Evolutionary conservation across 2,888 invertebrate species (phyloP).

Genomic region (Drosophila histrio): DNA sequence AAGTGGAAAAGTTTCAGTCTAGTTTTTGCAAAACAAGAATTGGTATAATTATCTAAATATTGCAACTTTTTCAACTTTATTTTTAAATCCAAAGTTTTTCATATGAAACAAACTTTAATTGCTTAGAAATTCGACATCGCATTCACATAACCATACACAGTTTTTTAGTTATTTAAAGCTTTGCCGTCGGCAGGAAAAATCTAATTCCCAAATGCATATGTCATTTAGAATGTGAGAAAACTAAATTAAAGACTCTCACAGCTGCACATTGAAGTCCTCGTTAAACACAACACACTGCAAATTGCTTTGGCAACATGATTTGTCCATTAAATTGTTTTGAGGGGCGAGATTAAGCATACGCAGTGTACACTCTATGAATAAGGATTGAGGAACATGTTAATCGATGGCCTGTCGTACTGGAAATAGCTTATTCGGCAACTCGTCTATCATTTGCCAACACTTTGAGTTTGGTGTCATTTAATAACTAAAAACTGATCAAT

Average conservation of each 20-base stretch:
- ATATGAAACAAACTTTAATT: neutral
- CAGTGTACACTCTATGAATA: neutral
- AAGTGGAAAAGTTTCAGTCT: neutral
- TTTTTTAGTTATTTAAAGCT: neutral
- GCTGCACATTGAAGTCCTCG: neutral
- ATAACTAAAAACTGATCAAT: slow-evolving; percentile 53
- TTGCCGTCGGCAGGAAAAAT: neutral
- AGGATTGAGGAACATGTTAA: neutral
- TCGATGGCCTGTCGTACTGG: neutral
- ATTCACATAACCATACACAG: neutral
- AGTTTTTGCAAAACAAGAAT: too few species aligned
- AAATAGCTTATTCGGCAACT: slow-evolving; percentile 9
- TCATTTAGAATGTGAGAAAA: neutral
- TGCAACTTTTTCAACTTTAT: neutral
- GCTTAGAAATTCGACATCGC: neutral
- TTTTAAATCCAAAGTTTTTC: neutral
- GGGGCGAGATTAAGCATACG: slow-evolving; percentile 3
- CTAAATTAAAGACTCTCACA: neutral
- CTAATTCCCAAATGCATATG: neutral
- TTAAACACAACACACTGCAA: neutral
- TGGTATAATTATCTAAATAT: neutral
- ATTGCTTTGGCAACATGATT: slow-evolving; percentile 7
- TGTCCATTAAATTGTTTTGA: slow-evolving; percentile 17
- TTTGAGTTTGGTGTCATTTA: slow-evolving; percentile 3
- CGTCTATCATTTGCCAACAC: neutral